A percentile compares a stretch with the other conserved stretches of the same genome.
phyloP scores from a whole-genome alignment of 2,797 vertebrate species.

The Chelonia mydas region DNA sequence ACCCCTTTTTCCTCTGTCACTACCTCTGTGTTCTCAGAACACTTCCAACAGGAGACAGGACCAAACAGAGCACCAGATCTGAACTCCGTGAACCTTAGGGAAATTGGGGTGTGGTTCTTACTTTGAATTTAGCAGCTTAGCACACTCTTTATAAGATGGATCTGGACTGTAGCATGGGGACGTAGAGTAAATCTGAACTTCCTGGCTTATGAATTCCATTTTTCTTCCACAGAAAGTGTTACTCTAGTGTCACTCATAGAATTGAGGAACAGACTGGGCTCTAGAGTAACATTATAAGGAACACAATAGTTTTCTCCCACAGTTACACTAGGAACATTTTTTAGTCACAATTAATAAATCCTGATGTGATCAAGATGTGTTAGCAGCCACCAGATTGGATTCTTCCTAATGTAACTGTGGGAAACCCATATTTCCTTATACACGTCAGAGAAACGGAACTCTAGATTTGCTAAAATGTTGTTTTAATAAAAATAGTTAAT shows the following conservation, averaged over 20 bases:
- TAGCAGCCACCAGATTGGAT: neutral
- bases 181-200: neutral
- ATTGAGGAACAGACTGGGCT: neutral
- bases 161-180: fast-evolving
- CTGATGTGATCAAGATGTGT: neutral
- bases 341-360: neutral
- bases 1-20: neutral
- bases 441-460: constrained; percentile 64
- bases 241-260: fast-evolving
- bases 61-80: neutral
- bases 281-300: fast-evolving
- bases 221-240: neutral
- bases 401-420: constrained; percentile 20
- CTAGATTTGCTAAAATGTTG: constrained; percentile 71
- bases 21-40: fast-evolving
- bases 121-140: neutral
- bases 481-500: constrained; percentile 73
- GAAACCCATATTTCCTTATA: constrained; percentile 61
- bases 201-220: neutral
- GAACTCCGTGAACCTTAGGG: fast-evolving
- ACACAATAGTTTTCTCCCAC: neutral
- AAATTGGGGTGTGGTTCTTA: neutral
- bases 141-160: neutral
- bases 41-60: neutral
- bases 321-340: neutral